phyloP scores from a whole-genome alignment of 35 echinoderm and acorn worm genomes.

The Anneissia japonica region DNA sequence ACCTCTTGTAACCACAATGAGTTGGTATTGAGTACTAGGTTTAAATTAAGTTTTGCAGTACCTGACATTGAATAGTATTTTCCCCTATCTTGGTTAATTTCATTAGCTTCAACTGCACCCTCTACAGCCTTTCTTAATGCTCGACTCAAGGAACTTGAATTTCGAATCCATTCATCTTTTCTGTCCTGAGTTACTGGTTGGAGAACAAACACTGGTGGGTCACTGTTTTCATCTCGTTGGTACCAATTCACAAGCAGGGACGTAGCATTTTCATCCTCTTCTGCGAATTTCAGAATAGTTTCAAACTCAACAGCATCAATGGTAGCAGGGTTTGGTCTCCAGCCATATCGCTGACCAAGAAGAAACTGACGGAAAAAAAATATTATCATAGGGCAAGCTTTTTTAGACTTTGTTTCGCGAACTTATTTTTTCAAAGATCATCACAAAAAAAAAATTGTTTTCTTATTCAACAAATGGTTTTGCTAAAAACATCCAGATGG shows the following conservation, averaged over 20 bases:
- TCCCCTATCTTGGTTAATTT: slow-evolving; percentile 22
- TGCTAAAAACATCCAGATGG: neutral
- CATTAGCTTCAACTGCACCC: slow-evolving; percentile 29
- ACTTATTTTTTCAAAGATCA: no score
- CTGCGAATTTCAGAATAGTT: slow-evolving; percentile 35
- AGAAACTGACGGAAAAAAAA: slow-evolving; percentile 50
- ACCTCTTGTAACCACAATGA: no score
- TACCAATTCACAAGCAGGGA: slow-evolving; percentile 38
- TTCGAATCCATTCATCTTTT: slow-evolving; percentile 35
- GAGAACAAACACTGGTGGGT: slow-evolving; percentile 64
- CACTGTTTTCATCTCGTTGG: slow-evolving; percentile 48
- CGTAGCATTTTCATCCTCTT: neutral
- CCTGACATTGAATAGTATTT: slow-evolving; percentile 84
- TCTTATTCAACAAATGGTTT: neutral
- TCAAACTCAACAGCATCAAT: slow-evolving; percentile 54
- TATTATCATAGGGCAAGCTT: neutral
- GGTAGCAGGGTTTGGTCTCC: slow-evolving; percentile 61
- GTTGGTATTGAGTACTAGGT: no score
- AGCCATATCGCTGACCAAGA: slow-evolving; percentile 90
- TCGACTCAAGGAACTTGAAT: slow-evolving; percentile 32
- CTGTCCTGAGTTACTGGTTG: slow-evolving; percentile 64
- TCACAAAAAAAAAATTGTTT: no score
- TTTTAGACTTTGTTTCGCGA: no score
- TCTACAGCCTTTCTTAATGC: slow-evolving; percentile 36
- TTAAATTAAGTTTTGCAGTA: neutral